Base-by-base conservation (phyloP, 1,140 invertebrate genomes). In the Rhyzopertha dominica region DNA sequence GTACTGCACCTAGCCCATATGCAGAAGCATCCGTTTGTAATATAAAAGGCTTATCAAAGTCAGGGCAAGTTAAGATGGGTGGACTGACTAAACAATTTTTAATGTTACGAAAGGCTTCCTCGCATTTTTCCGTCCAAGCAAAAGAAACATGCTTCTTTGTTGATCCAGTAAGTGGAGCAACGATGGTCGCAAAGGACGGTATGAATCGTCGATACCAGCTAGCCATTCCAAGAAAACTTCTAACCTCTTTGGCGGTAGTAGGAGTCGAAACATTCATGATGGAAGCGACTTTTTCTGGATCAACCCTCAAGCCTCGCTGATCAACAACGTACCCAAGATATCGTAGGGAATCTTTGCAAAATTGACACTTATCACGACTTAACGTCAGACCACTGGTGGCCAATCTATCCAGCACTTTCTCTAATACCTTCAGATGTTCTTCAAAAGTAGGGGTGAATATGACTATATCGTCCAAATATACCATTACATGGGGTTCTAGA, bases 161-260 rank as follows among this genome's bases (percentile, higher is more conserved):
- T 47, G 1, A 74, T 47, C 51, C 14, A 46, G 64, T 53, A 4
- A 74, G 42, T 10, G 68, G 68, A 1, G 45, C 58, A 5, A 59
- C 56, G 2, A 67, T 18, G 4, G 49, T 47, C 4, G 63, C 47
- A 22, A 71, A 58, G 23, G 68, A 51, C 17, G 52, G 55, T 7
- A 71, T 61, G 29, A 70, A 69, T 4, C 62, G 32, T 14, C 65
- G 42, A 44, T 71, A 71, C 51, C 63, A 73, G 12, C 5, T 17
- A 9, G 12, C 26, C 0, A 59, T 44, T 8, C 58, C 60, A 2
- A 67, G 28, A 32, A 62, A 66, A 31, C 50, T 23, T 19, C 54
- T 43, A 9, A 65, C 4, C 18, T 60, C 29, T 26, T 58, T 62
- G 7, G 18, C 12, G 10, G 14, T 42, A 10, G 10, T 17, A n/a